Percentiles rank a stretch among this genome's conserved stretches.
Evolutionary conservation across 2,113 vertebrate species (phyloP).

Genomic region (Xiphorhynchus elegans): DNA sequence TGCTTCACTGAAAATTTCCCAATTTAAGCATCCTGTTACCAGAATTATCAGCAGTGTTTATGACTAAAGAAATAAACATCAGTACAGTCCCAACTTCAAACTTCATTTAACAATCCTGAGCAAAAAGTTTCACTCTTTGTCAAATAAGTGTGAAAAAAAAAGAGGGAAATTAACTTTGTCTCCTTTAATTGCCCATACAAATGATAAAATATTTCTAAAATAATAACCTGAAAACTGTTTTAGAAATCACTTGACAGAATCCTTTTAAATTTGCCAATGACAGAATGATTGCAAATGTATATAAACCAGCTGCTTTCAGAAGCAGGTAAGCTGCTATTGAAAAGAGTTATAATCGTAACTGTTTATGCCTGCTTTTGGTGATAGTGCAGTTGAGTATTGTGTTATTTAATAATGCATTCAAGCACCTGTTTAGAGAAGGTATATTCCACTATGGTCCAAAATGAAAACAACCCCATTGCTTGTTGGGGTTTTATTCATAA

Average conservation of each 20-base stretch:
- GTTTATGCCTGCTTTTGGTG: conserved; percentile 44
- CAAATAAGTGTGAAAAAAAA: background rate
- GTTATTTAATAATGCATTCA: conserved; percentile 67
- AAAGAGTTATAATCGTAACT: conserved; percentile 32
- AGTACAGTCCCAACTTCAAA: background rate
- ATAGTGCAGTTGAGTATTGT: conserved; percentile 49
- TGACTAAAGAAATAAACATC: background rate
- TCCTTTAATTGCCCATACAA: background rate
- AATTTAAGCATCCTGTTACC: background rate
- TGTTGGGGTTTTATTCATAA: conserved; percentile 43
- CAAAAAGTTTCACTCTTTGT: background rate
- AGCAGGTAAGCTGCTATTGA: conserved; percentile 33
- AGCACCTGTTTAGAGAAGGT: conserved; percentile 63
- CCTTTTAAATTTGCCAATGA: background rate
- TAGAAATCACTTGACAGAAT: background rate
- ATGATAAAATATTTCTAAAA: background rate
- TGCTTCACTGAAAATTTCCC: background rate
- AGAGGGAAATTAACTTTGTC: background rate
- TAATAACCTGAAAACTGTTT: background rate
- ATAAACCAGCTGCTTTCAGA: conserved; percentile 42
- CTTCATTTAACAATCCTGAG: background rate
- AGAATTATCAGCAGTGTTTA: background rate
- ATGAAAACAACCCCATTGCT: conserved; percentile 59
- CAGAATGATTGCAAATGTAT: conserved; percentile 7
- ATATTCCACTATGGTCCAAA: conserved; percentile 56